These are phyloP conservation scores for Linnaemya tessellans DNA, from an alignment of 2,888 invertebrate genomes.

Conservation along the genomic window DNA sequence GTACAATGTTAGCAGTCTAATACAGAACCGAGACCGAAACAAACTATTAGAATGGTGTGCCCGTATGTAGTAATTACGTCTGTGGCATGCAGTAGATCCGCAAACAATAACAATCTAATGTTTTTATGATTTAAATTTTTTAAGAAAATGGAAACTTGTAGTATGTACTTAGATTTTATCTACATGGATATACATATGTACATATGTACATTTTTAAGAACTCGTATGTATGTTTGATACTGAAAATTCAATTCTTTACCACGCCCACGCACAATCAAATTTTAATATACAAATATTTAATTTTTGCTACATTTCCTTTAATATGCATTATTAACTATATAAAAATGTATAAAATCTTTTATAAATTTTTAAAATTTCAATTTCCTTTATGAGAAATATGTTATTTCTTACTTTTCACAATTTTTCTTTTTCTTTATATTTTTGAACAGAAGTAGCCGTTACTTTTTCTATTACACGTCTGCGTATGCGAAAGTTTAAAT, in stretches of 20 bases:
- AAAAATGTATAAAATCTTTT: background rate
- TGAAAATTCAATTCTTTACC: slow-evolving; percentile 43
- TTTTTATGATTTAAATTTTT: no score
- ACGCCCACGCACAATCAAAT: slow-evolving; percentile 66
- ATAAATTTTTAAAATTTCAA: slow-evolving; percentile 2
- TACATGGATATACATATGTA: background rate
- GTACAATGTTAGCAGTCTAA: background rate
- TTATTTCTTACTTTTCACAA: slow-evolving; percentile 56
- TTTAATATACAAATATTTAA: background rate
- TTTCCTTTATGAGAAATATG: slow-evolving; percentile 8
- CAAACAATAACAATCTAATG: no score
- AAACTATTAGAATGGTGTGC: background rate
- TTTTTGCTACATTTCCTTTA: slow-evolving; percentile 1
- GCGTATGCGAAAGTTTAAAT: slow-evolving; percentile 79
- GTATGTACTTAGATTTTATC: no score
- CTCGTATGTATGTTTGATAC: background rate
- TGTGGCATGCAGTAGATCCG: no score
- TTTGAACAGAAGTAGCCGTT: slow-evolving; percentile 51
- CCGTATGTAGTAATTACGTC: no score
- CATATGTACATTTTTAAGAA: background rate
- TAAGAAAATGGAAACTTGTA: no score
- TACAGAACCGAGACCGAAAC: background rate
- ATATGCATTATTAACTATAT: background rate
- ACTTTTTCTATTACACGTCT: slow-evolving; percentile 72
- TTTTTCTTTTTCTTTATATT: slow-evolving; percentile 13